Evolutionary conservation across 2,113 vertebrate species (phyloP).

Genomic region (Oncorhynchus gorbuscha): DNA sequence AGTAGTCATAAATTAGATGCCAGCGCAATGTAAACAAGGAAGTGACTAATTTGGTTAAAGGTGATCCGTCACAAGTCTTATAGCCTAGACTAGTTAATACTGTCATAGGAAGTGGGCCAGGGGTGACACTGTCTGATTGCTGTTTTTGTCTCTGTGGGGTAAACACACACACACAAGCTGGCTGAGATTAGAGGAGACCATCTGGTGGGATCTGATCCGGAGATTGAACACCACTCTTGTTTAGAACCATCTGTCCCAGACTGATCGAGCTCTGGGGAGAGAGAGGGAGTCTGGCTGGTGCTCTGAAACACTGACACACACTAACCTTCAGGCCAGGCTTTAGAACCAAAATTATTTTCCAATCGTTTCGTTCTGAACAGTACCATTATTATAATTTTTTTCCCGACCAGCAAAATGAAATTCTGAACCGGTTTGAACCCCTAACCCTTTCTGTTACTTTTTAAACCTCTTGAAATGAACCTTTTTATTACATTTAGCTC

Average conservation of each 20-base stretch:
- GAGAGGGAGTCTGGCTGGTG: neutral
- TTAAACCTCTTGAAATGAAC: too few species aligned
- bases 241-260: constrained; percentile 68
- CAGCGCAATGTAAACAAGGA: neutral
- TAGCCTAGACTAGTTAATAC: constrained; percentile 35
- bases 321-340: too few species aligned
- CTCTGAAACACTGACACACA: constrained; percentile 1
- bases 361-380: too few species aligned
- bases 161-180: neutral
- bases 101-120: constrained; percentile 39
- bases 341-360: neutral
- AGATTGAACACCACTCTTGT: constrained; percentile 65
- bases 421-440: too few species aligned
- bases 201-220: constrained; percentile 59
- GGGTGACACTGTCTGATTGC: constrained; percentile 37
- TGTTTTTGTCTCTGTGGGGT: constrained; percentile 49
- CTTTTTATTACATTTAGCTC: too few species aligned
- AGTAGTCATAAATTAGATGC: too few species aligned
- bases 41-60: neutral
- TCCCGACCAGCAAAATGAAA: too few species aligned
- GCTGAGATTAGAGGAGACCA: constrained; percentile 66
- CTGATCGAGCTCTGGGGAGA: too few species aligned
- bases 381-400: too few species aligned
- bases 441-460: too few species aligned
- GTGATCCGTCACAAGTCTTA: constrained; percentile 17